A percentile compares a stretch with the other conserved stretches of the same genome.
Evolutionary conservation across 1,140 invertebrate species (phyloP).

Genomic region (Eupristina koningsbergeri): DNA sequence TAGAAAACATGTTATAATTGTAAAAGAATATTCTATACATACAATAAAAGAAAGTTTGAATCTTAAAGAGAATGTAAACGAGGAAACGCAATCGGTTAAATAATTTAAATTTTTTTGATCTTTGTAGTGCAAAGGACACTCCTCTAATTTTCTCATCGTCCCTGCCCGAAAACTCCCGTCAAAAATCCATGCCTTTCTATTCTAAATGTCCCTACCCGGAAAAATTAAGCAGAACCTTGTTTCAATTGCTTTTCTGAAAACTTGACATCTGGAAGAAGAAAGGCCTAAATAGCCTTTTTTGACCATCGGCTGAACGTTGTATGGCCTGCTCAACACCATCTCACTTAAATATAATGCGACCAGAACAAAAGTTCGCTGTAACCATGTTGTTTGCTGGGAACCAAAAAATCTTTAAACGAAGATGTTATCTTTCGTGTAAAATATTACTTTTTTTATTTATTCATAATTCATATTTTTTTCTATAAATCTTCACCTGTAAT

Average conservation of each 20-base stretch:
- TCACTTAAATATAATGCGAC: background rate
- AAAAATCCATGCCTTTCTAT: background rate
- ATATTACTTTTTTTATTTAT: background rate
- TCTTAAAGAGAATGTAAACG: too few relatives aligned
- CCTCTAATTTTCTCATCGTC: background rate
- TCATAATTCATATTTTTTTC: too few relatives aligned
- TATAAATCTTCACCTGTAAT: too few relatives aligned
- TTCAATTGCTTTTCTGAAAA: conserved; percentile 9
- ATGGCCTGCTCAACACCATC: background rate
- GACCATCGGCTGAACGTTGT: background rate
- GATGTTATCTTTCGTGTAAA: too few relatives aligned
- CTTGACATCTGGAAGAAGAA: background rate
- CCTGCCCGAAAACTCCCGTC: background rate
- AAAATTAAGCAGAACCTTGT: conserved; percentile 11
- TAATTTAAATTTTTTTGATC: background rate
- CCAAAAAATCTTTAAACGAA: background rate
- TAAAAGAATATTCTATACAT: too few relatives aligned
- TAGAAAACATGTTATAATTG: too few relatives aligned
- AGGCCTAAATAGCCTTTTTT: background rate
- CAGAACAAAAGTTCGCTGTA: background rate
- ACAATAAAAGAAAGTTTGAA: too few relatives aligned
- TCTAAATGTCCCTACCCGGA: conserved; percentile 14
- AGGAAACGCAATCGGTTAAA: too few relatives aligned
- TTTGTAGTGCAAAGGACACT: background rate
- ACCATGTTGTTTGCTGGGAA: background rate